Evolutionary conservation across 2,113 vertebrate genomes (phyloP).

Genomic region (Chunga burmeisteri): DNA sequence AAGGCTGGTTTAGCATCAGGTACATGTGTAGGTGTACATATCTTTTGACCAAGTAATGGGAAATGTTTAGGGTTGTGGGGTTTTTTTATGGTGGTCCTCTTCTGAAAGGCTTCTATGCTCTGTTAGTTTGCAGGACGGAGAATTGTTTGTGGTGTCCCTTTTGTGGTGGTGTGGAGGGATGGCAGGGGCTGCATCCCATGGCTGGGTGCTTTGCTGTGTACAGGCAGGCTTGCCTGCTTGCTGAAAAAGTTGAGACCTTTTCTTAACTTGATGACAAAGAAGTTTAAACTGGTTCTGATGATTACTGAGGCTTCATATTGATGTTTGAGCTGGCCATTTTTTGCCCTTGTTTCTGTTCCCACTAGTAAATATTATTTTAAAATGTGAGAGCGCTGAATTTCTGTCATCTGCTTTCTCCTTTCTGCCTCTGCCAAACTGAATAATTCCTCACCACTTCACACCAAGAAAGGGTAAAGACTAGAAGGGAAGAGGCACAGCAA

Average conservation of each 20-base stretch:
- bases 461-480: slow-evolving; percentile 59
- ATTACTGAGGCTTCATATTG: background rate
- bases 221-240: background rate
- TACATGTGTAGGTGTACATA: accelerated
- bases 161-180: background rate
- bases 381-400: background rate
- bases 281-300: background rate
- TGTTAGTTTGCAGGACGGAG: background rate
- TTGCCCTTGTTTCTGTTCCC: background rate
- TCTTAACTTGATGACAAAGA: background rate
- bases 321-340: background rate
- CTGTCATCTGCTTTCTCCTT: slow-evolving; percentile 19
- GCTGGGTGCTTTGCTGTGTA: background rate
- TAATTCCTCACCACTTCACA: slow-evolving; percentile 37
- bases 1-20: background rate
- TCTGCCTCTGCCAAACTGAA: slow-evolving; percentile 27
- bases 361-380: slow-evolving; percentile 39
- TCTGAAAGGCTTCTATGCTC: background rate
- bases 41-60: background rate
- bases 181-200: background rate
- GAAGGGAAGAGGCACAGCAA: slow-evolving; percentile 27
- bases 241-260: background rate
- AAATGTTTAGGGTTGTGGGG: background rate
- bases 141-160: background rate
- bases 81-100: background rate